A percentile compares a stretch with the other conserved stretches of the same genome.
These are phyloP conservation scores for Apogon hyalosoma DNA, from an alignment of 2,797 vertebrate species.

Conservation along the genomic window DNA sequence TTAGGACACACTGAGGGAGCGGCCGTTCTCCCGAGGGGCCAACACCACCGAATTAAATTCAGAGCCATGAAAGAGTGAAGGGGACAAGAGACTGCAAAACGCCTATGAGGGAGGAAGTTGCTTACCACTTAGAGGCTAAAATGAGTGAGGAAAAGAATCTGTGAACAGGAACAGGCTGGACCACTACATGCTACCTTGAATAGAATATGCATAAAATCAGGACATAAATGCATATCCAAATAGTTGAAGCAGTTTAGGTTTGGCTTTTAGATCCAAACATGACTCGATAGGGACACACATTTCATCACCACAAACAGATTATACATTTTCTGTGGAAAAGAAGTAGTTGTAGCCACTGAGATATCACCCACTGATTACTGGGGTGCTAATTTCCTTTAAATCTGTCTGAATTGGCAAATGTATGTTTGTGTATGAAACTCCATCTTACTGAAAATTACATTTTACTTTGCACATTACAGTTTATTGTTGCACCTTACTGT, in stretches of 20 bases:
- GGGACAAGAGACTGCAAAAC: slow-evolving; percentile 33
- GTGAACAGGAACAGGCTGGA: slow-evolving; percentile 8
- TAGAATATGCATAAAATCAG: not conserved
- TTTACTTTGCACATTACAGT: too few species aligned
- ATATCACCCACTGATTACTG: too few species aligned
- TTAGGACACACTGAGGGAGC: slow-evolving; percentile 40
- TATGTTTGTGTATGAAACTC: too few species aligned
- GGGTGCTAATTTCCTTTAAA: too few species aligned
- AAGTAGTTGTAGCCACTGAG: too few species aligned
- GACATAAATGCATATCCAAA: not conserved
- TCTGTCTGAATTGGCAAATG: too few species aligned
- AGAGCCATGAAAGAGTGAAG: slow-evolving; percentile 38
- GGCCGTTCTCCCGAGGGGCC: slow-evolving; percentile 42
- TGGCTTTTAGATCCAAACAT: slow-evolving; percentile 9
- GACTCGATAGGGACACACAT: not conserved
- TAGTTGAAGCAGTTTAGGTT: slow-evolving; percentile 1
- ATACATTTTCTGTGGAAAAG: too few species aligned
- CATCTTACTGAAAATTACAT: too few species aligned
- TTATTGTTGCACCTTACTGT: too few species aligned
- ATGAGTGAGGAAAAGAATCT: slow-evolving; percentile 21
- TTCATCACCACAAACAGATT: not conserved
- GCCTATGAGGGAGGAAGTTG: slow-evolving; percentile 27
- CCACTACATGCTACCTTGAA: not conserved
- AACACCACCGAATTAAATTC: slow-evolving; percentile 54
- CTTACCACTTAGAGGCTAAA: slow-evolving; percentile 22